Evolutionary conservation across 2,888 invertebrate genomes (phyloP), one percentile per base, ranked within the genome.

Genomic region (Hirudinaria manillensis): DNA sequence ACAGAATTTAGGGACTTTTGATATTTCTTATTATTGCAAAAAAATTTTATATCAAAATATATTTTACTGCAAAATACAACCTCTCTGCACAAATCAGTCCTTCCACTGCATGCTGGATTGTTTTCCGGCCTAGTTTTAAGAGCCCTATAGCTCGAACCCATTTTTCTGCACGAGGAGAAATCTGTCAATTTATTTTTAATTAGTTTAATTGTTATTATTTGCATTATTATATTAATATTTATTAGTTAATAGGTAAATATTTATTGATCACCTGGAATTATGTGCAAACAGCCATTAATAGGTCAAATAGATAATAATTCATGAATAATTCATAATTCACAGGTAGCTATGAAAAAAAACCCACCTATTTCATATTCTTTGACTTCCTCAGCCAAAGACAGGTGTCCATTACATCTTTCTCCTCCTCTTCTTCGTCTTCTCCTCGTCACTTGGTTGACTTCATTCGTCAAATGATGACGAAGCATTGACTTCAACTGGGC

Each of bases 141-240:
- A 0, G 96, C 94, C 86, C 96, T 93, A 85, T 99, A 99, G 80
- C 96, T 97, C 38, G 96, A 95, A 70, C 98, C 98, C 76, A 97
- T 88, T 7, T 95, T 90, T 86, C 96, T 96, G 85, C 97, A 96
- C 13, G 96, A 92, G 0, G 93, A 89, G 83, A 94, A 90, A 86
- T 96, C 95, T 88, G 82, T 29, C 53, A 34, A 34, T 3, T 19
- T 32, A 34, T 36, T 29, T 36, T 45, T 13, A n/a, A 27, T 19
- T 27, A 6, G 2, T 7, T 65, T 56, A 65, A 56, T 6, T 19
- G 27, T 4, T 80, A 79, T 36, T 32, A 29, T 38, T 19, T n/a
- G n/a, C n/a, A n/a, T n/a, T n/a, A n/a, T n/a, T n/a, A n/a, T n/a
- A n/a, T n/a, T n/a, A n/a, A n/a, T n/a, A n/a, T n/a, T n/a, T n/a